These are phyloP conservation scores for Phrixothrix hirtus DNA, from an alignment of 2,888 invertebrate genomes.

Conservation along the genomic window DNA sequence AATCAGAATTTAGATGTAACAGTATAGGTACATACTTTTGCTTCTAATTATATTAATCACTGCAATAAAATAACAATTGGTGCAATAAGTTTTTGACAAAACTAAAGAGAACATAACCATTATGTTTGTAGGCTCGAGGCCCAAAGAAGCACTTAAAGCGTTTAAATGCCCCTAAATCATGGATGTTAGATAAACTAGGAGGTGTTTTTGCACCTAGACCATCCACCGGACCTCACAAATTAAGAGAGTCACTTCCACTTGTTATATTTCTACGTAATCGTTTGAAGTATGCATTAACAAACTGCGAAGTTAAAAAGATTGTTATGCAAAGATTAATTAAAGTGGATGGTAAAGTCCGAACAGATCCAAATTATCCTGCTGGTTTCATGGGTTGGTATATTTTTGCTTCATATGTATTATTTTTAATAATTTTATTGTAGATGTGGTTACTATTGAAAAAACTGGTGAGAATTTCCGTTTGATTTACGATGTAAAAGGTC, in stretches of 20 bases:
- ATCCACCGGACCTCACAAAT: slow-evolving; percentile 96
- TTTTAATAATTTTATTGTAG: no score
- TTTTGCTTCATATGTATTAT: slow-evolving; percentile 3
- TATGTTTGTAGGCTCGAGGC: slow-evolving; percentile 83
- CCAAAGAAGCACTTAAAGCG: slow-evolving; percentile 99
- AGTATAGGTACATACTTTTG: no score
- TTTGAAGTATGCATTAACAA: slow-evolving; percentile 96
- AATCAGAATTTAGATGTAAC: no score
- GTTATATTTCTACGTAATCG: slow-evolving; percentile 97
- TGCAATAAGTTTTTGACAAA: neutral
- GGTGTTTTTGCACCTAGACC: slow-evolving; percentile 98
- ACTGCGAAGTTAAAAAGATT: slow-evolving; percentile 95
- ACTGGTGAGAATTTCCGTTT: slow-evolving; percentile 97
- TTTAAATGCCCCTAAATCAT: slow-evolving; percentile 98
- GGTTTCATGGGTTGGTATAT: slow-evolving; percentile 94
- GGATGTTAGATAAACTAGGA: slow-evolving; percentile 99
- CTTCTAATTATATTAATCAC: no score
- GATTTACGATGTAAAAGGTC: slow-evolving; percentile 98
- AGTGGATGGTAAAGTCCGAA: slow-evolving; percentile 97
- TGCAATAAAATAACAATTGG: neutral
- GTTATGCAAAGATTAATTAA: slow-evolving; percentile 97
- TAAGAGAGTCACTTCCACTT: slow-evolving; percentile 94
- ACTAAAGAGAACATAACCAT: slow-evolving; percentile 12
- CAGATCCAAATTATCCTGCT: slow-evolving; percentile 95
- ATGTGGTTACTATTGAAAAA: slow-evolving; percentile 98